phyloP scores from a whole-genome alignment of 2,797 vertebrate genomes.

The Girardinus metallicus region DNA sequence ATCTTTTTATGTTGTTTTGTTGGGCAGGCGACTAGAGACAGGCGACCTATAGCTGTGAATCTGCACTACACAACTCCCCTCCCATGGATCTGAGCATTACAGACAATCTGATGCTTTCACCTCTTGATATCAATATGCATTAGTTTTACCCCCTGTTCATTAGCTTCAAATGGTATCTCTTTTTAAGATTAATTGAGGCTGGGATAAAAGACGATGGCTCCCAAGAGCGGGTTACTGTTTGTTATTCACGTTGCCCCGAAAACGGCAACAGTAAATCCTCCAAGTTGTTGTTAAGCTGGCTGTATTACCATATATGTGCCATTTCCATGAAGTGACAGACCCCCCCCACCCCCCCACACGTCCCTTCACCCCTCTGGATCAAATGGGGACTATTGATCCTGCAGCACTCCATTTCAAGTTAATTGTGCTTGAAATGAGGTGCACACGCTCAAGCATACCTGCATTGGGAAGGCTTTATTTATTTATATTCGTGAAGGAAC shows the following conservation, averaged over 20 bases:
- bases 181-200: slow-evolving; percentile 82
- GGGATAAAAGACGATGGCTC: slow-evolving; percentile 79
- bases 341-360: slow-evolving; percentile 56
- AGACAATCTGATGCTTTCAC: slow-evolving; percentile 50
- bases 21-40: slow-evolving; percentile 40
- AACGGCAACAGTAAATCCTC: slow-evolving; percentile 84
- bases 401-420: slow-evolving; percentile 90
- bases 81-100: slow-evolving; percentile 52
- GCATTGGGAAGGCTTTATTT: slow-evolving; percentile 81
- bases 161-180: slow-evolving; percentile 80
- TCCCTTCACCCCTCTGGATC: slow-evolving; percentile 68
- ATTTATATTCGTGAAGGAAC: slow-evolving; percentile 82
- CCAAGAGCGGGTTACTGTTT: slow-evolving; percentile 77
- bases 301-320: slow-evolving; percentile 87
- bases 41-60: slow-evolving; percentile 33
- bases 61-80: slow-evolving; percentile 25
- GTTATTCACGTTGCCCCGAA: slow-evolving; percentile 80
- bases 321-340: slow-evolving; percentile 84
- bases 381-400: slow-evolving; percentile 89
- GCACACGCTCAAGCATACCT: slow-evolving; percentile 83
- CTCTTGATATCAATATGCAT: slow-evolving; percentile 65
- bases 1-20: slow-evolving; percentile 69
- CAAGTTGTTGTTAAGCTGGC: slow-evolving; percentile 83
- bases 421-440: slow-evolving; percentile 92
- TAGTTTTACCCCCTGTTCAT: slow-evolving; percentile 70